Conservation (phyloP, 2,113 vertebrate genomes). For the Lophochroa leadbeateri region DNA sequence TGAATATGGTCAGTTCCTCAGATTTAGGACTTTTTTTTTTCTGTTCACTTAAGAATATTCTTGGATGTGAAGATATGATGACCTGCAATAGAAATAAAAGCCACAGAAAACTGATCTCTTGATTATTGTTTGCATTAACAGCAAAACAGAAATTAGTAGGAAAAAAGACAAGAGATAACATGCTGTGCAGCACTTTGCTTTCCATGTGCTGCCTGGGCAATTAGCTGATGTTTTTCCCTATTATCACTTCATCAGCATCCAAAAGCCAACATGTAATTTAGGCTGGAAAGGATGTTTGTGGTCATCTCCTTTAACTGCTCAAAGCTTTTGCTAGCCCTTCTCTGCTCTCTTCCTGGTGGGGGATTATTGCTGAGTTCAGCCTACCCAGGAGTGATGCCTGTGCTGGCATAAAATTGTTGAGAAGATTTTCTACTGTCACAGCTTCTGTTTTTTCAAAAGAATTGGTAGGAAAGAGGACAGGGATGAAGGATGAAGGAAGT, state of each 20-base stretch:
- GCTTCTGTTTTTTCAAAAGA: not conserved
- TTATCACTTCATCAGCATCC: not conserved
- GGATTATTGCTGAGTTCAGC: not conserved
- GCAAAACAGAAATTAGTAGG: not conserved
- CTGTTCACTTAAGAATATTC: not conserved
- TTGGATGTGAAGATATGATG: not conserved
- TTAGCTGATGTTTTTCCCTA: not conserved
- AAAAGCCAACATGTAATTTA: not conserved
- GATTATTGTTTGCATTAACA: not conserved
- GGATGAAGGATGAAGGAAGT: not conserved
- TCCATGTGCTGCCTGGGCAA: not conserved
- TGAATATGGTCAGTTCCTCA: not conserved
- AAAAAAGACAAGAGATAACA: not conserved
- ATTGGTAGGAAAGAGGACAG: not conserved
- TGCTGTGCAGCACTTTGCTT: not conserved
- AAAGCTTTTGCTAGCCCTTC: not conserved
- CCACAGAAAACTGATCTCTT: not conserved
- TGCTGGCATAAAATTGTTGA: not conserved
- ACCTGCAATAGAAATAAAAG: not conserved
- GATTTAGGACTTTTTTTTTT: not conserved
- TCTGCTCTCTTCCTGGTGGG: too few species aligned
- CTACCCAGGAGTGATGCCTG: not conserved
- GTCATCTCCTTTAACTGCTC: not conserved
- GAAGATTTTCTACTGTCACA: not conserved
- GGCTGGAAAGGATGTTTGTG: not conserved